Evolutionary conservation across 2,797 vertebrate species (phyloP), one percentile per base, ranked within the genome.

Genomic region (Moxostoma hubbsi): DNA sequence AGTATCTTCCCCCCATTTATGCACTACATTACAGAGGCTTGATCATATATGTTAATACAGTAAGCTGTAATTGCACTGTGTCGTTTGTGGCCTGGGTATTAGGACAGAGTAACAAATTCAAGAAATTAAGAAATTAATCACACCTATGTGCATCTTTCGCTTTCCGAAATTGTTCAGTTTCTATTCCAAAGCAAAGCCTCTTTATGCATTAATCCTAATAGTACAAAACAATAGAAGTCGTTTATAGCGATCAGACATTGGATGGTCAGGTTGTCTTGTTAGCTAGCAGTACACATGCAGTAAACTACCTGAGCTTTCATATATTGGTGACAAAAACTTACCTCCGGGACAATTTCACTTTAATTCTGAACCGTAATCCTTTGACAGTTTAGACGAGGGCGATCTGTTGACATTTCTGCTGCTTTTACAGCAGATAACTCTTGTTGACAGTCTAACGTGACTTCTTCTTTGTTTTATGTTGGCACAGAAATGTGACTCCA

Each of bases 381-480:
- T 64, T 58, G 45, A 73, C 18, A 73, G 45, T 65, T 50, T 43
- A 24, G 15, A 64, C n/a, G 11, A 63, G 58, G 67, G 15, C 9
- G 55, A 70, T 15, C 15, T 72, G 53, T 65, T 43, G 61, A 73
- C 77, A 79, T 79, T 71, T 79, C 61, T 58, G 46, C 45, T 45
- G 46, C 61, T 73, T 36, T 72, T 18, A 50, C 69, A 79, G 36
- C 36, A 36, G 18, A 65, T 11, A 49, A 43, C 69, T 79, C 59
- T 72, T 79, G 77, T 79, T 79, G 61, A 79, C 69, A 66, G 18
- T n/a, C 57, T 70, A 24, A 36, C 16, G 77, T 43, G 50, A 15
- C 10, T 79, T 66, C 62, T 50, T 79, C 62, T 16, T n/a, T 45
- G 57, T 54, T 73, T 66, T 49, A 59, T 5, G 3, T 65, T 45